These are phyloP conservation scores for Oncopodura yosiiana DNA, from an alignment of 1,140 invertebrate genomes.

Conservation along the genomic window DNA sequence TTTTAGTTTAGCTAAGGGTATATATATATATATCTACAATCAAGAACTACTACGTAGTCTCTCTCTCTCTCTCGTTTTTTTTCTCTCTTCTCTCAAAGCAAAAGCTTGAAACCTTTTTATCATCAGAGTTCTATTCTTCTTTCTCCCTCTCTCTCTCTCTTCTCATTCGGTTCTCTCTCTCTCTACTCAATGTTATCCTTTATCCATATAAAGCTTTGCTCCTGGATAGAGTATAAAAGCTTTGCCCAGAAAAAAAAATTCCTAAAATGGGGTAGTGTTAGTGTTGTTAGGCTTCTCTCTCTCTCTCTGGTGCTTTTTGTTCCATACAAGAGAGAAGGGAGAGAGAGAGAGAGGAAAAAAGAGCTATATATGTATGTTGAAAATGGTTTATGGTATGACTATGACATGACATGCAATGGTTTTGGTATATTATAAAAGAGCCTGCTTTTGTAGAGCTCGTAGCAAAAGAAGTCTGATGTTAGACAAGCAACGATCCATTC, in stretches of 20 bases:
- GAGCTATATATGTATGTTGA: no score
- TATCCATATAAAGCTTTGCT: no score
- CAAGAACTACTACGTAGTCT: background rate
- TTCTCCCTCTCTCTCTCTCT: background rate
- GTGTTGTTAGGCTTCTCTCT: no score
- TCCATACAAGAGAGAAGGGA: background rate
- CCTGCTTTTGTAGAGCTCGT: background rate
- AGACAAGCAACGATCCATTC: background rate
- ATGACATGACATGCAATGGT: background rate
- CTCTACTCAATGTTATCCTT: background rate
- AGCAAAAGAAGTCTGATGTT: background rate
- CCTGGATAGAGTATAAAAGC: background rate
- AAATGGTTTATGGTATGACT: slow-evolving; percentile 6
- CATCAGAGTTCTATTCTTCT: slow-evolving; percentile 7
- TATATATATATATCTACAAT: no score
- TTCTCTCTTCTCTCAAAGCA: background rate
- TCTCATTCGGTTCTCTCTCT: background rate
- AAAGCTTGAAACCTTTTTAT: slow-evolving; percentile 8
- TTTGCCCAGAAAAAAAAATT: background rate
- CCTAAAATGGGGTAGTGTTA: background rate
- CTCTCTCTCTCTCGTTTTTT: background rate
- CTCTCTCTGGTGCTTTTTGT: no score
- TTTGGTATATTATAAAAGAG: background rate
- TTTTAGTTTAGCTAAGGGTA: no score
- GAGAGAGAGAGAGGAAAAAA: background rate